Evolutionary conservation across 2,113 vertebrate genomes (phyloP), one percentile per base, ranked within the genome.

Genomic region (Pollimyrus isidori): DNA sequence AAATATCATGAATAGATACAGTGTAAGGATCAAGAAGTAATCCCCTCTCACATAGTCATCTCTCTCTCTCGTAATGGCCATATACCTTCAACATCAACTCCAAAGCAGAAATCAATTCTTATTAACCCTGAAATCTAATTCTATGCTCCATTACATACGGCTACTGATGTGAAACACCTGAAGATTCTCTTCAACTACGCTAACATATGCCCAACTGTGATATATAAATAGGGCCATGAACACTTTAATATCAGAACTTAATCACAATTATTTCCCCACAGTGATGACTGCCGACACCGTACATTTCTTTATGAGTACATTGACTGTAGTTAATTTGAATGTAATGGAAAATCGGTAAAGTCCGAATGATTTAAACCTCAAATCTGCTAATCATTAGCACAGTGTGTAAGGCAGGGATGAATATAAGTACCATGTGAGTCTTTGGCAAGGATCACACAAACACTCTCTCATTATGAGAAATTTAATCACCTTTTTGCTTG

Each of bases 71-170:
- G 30, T 89, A 87, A 89, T 87, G 48, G 80, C 17, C 65, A 26
- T 52, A 49, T 56, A 87, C 52, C 48, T 76, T 48, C 45, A 90
- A 23, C 39, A 82, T 42, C 58, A 19, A n/a, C 26, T 46, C 80
- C 88, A 86, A 88, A 90, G 52, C 58, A 88, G 80, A 89, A 92
- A 91, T 69, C 65, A 90, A 90, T 87, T 89, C 92, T 90, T 92
- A 92, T 92, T 93, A 95, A 94, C 93, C 92, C 93, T 92, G 86
- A 73, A 94, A 92, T 92, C 90, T 90, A 93, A 95, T 95, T 94
- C 94, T 95, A 93, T 94, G 92, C 93, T 91, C 95, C 94, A 95
- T 95, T 95, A 94, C 93, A 92, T 89, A 90, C 94, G 93, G 92
- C 93, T 92, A 93, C 92, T 93, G 93, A 92, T 93, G 93, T 93